A percentile compares a stretch with the other conserved stretches of the same genome.
Evolutionary conservation across 2,113 vertebrate species (phyloP).

Genomic region (Microcebus murinus): DNA sequence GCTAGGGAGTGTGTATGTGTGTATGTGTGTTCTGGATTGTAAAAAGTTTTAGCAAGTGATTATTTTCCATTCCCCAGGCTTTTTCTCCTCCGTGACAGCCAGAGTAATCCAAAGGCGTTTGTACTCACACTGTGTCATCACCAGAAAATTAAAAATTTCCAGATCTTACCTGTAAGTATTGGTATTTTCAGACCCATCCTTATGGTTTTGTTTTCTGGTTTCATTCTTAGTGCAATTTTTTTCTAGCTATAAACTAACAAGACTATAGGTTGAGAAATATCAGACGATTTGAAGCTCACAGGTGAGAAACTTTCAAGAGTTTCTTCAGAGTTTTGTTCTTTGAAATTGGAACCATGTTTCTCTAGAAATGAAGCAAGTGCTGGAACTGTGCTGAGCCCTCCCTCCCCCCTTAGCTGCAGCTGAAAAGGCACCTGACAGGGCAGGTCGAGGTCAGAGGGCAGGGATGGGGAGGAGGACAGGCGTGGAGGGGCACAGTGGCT

Average conservation of each 20-base stretch:
- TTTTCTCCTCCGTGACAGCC: constrained; percentile 97
- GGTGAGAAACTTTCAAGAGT: too few relatives aligned
- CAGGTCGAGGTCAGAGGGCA: too few relatives aligned
- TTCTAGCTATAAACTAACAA: neutral
- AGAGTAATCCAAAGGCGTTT: constrained; percentile 99
- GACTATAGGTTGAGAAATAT: rapidly evolving
- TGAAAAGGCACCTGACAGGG: rapidly evolving
- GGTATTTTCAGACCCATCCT: neutral
- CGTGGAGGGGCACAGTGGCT: rapidly evolving
- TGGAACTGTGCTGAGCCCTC: neutral
- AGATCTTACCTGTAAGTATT: constrained; percentile 96
- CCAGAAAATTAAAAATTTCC: constrained; percentile 99
- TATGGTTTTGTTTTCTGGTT: neutral
- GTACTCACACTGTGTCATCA: constrained; percentile 99
- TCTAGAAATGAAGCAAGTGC: neutral
- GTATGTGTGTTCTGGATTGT: neutral
- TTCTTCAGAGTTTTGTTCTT: neutral
- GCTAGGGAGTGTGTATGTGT: neutral
- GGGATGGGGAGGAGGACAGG: rapidly evolving
- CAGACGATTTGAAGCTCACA: neutral
- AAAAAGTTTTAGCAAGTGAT: too few relatives aligned
- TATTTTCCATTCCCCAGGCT: constrained; percentile 85
- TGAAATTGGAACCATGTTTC: neutral
- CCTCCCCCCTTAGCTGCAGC: rapidly evolving
- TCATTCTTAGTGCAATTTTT: neutral